Evolutionary conservation across 2,888 invertebrate species (phyloP).

Genomic region (Diplolepis rosae): DNA sequence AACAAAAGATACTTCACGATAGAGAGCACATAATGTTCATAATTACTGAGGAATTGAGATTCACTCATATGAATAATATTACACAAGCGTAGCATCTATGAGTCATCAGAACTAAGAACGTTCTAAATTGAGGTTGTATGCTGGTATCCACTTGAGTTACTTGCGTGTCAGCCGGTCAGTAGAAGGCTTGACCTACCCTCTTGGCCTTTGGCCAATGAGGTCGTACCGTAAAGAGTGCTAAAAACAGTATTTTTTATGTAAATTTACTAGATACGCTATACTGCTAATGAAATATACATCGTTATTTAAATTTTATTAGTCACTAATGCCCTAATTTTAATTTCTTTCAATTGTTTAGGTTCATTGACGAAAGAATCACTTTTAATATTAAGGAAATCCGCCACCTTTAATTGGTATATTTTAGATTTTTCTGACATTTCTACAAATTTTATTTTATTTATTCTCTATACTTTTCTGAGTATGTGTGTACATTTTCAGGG

Average conservation of each 20-base stretch:
- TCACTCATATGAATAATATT: background rate
- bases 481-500: too few relatives aligned
- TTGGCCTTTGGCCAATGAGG: constrained; percentile 26
- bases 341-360: too few relatives aligned
- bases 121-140: constrained; percentile 12
- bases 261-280: background rate
- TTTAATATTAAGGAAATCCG: too few relatives aligned
- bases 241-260: constrained; percentile 15
- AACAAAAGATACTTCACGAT: background rate
- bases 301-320: background rate
- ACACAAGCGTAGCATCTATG: background rate
- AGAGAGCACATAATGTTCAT: background rate
- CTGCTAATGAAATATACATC: too few relatives aligned
- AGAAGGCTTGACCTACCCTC: constrained; percentile 28
- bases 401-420: too few relatives aligned
- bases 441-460: too few relatives aligned
- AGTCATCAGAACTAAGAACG: background rate
- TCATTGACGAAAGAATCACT: too few relatives aligned
- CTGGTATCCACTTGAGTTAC: constrained; percentile 7
- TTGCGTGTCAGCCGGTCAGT: constrained; percentile 18
- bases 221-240: constrained; percentile 19
- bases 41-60: background rate
- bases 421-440: too few relatives aligned
- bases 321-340: too few relatives aligned
- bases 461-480: too few relatives aligned